phyloP scores from a whole-genome alignment of 2,113 vertebrate genomes.

The Copsychus sechellarum region DNA sequence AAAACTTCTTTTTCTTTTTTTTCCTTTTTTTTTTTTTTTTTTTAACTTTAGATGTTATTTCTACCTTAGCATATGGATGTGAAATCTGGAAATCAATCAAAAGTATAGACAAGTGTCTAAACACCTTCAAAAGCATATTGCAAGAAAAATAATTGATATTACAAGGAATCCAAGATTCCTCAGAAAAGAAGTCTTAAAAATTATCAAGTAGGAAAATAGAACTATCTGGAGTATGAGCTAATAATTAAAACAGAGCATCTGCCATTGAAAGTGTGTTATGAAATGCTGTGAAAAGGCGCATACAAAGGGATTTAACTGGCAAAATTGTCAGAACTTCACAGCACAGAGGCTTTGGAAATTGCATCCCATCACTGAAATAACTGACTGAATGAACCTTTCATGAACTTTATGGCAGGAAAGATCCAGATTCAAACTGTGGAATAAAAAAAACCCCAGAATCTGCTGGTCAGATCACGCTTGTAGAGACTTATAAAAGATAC shows the following conservation, averaged over 20 bases:
- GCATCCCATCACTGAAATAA: neutral
- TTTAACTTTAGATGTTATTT: neutral
- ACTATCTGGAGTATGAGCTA: neutral
- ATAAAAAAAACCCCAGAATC: neutral
- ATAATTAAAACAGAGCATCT: slow-evolving; percentile 54
- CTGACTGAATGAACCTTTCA: neutral
- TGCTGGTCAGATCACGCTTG: neutral
- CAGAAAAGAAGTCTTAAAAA: neutral
- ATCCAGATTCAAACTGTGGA: neutral
- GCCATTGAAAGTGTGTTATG: neutral
- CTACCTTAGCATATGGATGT: neutral
- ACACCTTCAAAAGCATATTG: neutral
- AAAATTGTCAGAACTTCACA: slow-evolving; percentile 1
- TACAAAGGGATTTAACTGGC: neutral
- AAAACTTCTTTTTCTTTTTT: neutral
- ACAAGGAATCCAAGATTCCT: neutral
- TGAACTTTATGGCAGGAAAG: neutral
- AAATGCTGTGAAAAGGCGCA: neutral
- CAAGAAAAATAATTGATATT: neutral
- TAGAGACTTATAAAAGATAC: neutral
- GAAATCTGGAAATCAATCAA: slow-evolving; percentile 1
- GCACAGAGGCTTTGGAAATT: neutral
- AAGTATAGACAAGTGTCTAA: neutral
- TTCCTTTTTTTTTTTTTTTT: neutral
- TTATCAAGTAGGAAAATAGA: neutral